Evolutionary conservation across 2,113 vertebrate species (phyloP).

Genomic region (Eublepharis macularius): DNA sequence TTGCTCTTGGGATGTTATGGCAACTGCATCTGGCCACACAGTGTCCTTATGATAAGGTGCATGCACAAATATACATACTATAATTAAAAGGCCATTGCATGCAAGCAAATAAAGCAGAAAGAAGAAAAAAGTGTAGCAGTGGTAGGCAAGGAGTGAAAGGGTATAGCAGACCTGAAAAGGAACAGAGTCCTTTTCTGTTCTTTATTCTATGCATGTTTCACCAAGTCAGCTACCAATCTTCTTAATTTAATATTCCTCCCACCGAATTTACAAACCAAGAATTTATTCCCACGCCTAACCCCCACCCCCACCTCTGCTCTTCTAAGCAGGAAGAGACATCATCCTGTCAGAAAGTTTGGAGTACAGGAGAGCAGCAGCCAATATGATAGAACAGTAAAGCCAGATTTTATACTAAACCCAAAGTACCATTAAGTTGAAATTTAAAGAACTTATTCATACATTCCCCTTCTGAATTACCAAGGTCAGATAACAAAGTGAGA

Average conservation of each 20-base stretch:
- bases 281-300: too few species aligned
- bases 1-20: background rate
- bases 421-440: background rate
- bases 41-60: too few species aligned
- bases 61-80: background rate
- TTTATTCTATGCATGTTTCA: background rate
- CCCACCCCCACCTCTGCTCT: background rate
- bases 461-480: constrained; percentile 18
- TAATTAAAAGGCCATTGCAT: background rate
- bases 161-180: background rate
- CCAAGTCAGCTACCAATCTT: background rate
- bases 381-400: background rate
- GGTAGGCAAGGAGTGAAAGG: background rate
- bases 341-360: background rate
- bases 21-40: background rate
- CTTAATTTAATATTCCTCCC: background rate
- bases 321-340: background rate
- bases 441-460: constrained; percentile 16
- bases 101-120: background rate
- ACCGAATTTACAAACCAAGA: background rate
- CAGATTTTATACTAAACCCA: background rate
- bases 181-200: background rate
- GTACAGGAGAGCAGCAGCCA: background rate
- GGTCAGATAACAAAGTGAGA: constrained; percentile 29
- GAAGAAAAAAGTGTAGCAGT: background rate